These are phyloP conservation scores for Galeopterus variegatus DNA, from an alignment of 2,113 vertebrate genomes.

Conservation along the genomic window DNA sequence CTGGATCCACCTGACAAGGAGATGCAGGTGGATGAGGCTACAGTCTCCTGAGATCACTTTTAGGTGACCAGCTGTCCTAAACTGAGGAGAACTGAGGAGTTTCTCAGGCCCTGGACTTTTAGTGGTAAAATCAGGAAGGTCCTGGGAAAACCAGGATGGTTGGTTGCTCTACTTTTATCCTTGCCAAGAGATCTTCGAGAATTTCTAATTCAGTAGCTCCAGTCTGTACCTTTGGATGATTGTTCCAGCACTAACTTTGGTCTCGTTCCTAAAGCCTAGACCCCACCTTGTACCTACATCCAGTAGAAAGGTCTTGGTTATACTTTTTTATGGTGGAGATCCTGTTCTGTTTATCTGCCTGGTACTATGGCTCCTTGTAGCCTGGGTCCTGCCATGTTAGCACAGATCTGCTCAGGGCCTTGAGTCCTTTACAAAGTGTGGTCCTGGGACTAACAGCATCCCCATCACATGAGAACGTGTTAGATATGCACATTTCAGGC, in stretches of 20 bases:
- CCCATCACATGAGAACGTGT: too few relatives aligned
- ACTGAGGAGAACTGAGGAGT: background rate
- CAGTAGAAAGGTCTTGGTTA: background rate
- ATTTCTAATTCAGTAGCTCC: background rate
- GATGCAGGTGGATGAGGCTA: background rate
- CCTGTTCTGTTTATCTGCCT: background rate
- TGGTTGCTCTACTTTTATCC: background rate
- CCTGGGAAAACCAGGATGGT: background rate
- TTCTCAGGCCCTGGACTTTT: background rate
- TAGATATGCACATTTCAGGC: background rate
- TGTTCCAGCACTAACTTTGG: background rate
- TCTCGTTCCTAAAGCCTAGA: background rate
- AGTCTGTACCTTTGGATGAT: background rate
- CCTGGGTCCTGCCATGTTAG: background rate
- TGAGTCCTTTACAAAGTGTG: background rate
- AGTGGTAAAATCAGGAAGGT: background rate
- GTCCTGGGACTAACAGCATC: background rate
- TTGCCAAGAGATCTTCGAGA: constrained; percentile 30
- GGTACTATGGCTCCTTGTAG: background rate
- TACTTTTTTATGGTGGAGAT: background rate
- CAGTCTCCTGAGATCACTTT: background rate
- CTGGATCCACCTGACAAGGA: background rate
- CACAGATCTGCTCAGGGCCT: background rate
- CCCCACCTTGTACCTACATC: background rate
- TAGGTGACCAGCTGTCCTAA: background rate